Conservation (phyloP, 2,888 invertebrate species). For the Leucophenga maculata region DNA sequence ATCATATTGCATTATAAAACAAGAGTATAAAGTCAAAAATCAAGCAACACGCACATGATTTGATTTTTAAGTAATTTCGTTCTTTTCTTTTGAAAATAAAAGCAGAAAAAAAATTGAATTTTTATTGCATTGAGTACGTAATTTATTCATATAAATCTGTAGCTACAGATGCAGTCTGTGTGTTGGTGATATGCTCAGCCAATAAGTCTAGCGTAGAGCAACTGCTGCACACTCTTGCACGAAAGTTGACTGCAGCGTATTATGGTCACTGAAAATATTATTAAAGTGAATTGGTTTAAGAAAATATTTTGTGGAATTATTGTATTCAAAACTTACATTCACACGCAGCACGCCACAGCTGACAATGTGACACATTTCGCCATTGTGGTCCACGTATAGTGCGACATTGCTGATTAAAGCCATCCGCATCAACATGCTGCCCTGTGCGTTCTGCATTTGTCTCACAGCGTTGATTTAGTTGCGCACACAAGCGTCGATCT, state of each 20-base stretch:
- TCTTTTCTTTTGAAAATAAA: background rate
- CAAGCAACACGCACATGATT: slow-evolving; percentile 6
- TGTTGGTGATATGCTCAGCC: background rate
- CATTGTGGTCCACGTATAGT: slow-evolving; percentile 24
- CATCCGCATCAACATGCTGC: slow-evolving; percentile 33
- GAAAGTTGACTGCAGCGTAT: slow-evolving; percentile 33
- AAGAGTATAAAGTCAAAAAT: background rate
- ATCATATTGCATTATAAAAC: background rate
- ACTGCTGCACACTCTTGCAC: slow-evolving; percentile 32
- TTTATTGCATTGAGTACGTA: slow-evolving; percentile 1
- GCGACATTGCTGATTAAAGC: slow-evolving; percentile 43
- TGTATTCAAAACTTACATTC: slow-evolving; percentile 44
- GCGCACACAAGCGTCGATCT: slow-evolving; percentile 32
- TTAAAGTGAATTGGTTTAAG: background rate
- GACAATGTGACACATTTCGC: slow-evolving; percentile 45
- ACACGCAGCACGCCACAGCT: slow-evolving; percentile 43
- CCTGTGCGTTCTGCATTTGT: no score
- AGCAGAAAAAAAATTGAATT: background rate
- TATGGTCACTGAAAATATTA: slow-evolving; percentile 43
- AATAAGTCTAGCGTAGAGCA: background rate
- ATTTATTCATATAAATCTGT: background rate
- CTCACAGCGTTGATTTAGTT: slow-evolving; percentile 28
- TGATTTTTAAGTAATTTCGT: slow-evolving; percentile 19
- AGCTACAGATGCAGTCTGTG: background rate
- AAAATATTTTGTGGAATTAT: no score